Evolutionary conservation across 2,113 vertebrate species (phyloP), one percentile per base, ranked within the genome.

Genomic region (Bubo scandiacus): DNA sequence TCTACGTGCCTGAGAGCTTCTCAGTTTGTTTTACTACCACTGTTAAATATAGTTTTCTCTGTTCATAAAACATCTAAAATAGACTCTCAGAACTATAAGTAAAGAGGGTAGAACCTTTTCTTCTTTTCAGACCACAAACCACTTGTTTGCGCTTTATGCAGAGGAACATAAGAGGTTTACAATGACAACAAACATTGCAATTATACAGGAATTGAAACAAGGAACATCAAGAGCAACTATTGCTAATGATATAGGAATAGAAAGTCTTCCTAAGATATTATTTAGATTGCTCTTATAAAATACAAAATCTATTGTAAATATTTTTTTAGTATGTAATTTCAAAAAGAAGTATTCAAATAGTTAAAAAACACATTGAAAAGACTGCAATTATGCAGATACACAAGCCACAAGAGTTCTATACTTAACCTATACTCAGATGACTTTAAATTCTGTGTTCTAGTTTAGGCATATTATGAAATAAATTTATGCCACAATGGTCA

Each of bases 21-120:
- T 81, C n/a, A 9, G 40, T 59, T 81, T 90, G 82, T 67, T 96
- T 97, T 95, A 91, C 63, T 84, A 59, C 25, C 62, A 30, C n/a
- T 79, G 79, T 89, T 95, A 96, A 91, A 95, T 81, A 88, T 6
- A 79, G 52, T 61, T 87, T 91, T 79, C 30, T 52, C 49, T 79
- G 45, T 80, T 91, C 90, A 80, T 63, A 82, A 91, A 92, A 40
- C 43, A 71, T 49, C 74, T 71, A 73, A 87, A 87, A 81, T 40
- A 68, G 61, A 65, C 67, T 79, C n/a, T 81, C 38, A 80, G 40
- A 85, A 91, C 49, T 22, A 6, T 23, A 90, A 81, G 65, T 79
- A 58, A 63, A 86, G 59, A 61, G 45, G 11, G 34, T 16, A 68
- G 72, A 94, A 94, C 45, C 27, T 32, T 32, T 25, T 63, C 58